phyloP scores from a whole-genome alignment of 2,797 vertebrate genomes.

The Antrozous pallidus region DNA sequence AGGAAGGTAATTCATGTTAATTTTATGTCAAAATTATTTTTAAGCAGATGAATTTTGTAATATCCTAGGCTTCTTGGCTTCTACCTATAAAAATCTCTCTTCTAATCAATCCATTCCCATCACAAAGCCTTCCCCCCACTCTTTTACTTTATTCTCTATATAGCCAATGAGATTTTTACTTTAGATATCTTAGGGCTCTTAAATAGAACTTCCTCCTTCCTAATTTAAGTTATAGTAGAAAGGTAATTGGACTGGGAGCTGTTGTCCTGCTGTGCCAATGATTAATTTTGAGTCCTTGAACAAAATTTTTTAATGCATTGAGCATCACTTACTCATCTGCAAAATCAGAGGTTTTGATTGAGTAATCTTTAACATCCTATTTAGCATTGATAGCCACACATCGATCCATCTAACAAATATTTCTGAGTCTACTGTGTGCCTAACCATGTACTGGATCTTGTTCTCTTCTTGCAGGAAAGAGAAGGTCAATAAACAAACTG shows the following conservation, averaged over 20 bases:
- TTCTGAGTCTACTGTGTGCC: not conserved
- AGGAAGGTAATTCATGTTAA: not conserved
- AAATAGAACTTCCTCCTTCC: not conserved
- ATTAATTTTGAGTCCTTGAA: not conserved
- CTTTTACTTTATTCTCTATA: not conserved
- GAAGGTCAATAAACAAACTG: not conserved
- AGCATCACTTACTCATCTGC: not conserved
- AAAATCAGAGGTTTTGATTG: not conserved
- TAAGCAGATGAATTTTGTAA: not conserved
- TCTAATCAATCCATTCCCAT: not conserved
- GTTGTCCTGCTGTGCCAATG: not conserved
- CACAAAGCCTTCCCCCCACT: not conserved
- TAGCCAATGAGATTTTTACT: not conserved
- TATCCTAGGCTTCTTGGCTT: not conserved
- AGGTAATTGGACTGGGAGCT: not conserved
- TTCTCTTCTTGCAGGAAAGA: not conserved
- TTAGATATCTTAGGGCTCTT: not conserved
- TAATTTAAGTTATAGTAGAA: not conserved
- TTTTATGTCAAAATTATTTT: not conserved
- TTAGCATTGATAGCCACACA: not conserved
- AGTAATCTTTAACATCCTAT: not conserved
- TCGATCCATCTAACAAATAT: not conserved
- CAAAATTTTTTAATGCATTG: not conserved
- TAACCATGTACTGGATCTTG: not conserved
- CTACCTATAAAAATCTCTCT: not conserved